Percentiles rank a stretch among this genome's conserved stretches.
Conservation (phyloP, 2,113 vertebrate genomes). For the Caranx melampygus region DNA sequence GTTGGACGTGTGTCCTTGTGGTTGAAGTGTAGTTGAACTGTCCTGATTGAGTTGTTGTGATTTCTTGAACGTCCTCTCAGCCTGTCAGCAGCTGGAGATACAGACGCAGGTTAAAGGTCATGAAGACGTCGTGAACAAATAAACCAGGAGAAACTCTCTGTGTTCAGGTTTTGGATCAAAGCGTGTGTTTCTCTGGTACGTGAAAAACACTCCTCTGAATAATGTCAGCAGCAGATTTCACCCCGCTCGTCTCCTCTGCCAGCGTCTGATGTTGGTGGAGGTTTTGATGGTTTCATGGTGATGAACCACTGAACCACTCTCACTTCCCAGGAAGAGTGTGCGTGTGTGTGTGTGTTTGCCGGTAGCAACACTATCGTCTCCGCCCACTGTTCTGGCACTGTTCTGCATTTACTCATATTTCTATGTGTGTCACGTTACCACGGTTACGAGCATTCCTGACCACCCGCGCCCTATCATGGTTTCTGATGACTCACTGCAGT, state of each 20-base stretch:
- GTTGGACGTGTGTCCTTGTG: too few relatives aligned
- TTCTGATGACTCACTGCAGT: slow-evolving; percentile 74
- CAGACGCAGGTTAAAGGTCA: too few relatives aligned
- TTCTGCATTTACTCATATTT: slow-evolving; percentile 58
- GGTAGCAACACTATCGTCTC: slow-evolving; percentile 41
- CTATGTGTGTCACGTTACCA: slow-evolving; percentile 56
- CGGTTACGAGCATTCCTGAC: slow-evolving; percentile 51
- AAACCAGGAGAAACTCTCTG: too few relatives aligned
- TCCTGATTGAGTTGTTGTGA: too few relatives aligned
- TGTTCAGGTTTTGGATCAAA: neutral
- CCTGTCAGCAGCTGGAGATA: too few relatives aligned
- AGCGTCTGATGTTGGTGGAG: neutral
- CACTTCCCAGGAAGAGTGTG: slow-evolving; percentile 51
- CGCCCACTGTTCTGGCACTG: slow-evolving; percentile 50
- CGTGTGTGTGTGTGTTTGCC: slow-evolving; percentile 62
- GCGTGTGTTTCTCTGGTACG: slow-evolving; percentile 13
- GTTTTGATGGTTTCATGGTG: slow-evolving; percentile 9
- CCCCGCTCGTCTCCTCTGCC: slow-evolving; percentile 8
- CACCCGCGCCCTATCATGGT: slow-evolving; percentile 58
- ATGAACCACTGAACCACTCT: neutral
- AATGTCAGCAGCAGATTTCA: slow-evolving; percentile 2
- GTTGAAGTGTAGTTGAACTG: too few relatives aligned
- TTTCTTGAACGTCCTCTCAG: too few relatives aligned
- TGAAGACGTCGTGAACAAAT: too few relatives aligned
- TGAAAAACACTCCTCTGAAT: neutral